Evolutionary conservation across 2,113 vertebrate genomes (phyloP).

Genomic region (Anseranas semipalmata): DNA sequence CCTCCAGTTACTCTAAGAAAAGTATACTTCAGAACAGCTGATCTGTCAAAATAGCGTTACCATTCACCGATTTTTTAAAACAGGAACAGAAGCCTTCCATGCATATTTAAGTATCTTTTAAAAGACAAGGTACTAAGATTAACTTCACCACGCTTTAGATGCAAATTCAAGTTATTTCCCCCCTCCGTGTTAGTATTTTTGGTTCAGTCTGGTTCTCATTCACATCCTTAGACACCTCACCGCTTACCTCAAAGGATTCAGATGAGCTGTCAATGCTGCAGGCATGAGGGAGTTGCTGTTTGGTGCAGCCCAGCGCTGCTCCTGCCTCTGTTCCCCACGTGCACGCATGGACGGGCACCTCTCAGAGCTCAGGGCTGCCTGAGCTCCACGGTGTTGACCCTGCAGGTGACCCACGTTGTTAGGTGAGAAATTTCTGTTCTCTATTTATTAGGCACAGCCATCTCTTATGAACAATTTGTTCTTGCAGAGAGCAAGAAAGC

Average conservation of each 20-base stretch:
- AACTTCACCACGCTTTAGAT: conserved; percentile 9
- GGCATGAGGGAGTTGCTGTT: background rate
- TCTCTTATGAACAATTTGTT: background rate
- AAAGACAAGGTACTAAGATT: conserved; percentile 57
- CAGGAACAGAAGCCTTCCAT: conserved; percentile 13
- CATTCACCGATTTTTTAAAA: background rate
- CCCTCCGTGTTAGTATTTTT: background rate
- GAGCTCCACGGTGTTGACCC: background rate
- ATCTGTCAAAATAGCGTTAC: conserved; percentile 51
- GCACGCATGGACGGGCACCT: background rate
- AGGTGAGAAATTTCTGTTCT: background rate
- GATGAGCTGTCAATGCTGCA: background rate
- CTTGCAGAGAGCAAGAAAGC: background rate
- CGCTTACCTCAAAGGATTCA: background rate
- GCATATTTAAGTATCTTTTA: conserved; percentile 56
- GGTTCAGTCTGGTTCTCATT: background rate
- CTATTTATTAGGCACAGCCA: background rate
- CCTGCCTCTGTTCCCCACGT: background rate
- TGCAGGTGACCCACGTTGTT: fast-evolving
- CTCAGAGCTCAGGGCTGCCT: background rate
- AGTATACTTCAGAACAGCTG: conserved; percentile 8
- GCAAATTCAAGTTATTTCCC: conserved; percentile 36
- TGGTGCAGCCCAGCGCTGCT: background rate
- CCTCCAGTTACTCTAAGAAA: conserved; percentile 36
- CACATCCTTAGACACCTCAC: background rate